Conservation (phyloP, 2,797 vertebrate genomes). For the Poecilia velifera region DNA sequence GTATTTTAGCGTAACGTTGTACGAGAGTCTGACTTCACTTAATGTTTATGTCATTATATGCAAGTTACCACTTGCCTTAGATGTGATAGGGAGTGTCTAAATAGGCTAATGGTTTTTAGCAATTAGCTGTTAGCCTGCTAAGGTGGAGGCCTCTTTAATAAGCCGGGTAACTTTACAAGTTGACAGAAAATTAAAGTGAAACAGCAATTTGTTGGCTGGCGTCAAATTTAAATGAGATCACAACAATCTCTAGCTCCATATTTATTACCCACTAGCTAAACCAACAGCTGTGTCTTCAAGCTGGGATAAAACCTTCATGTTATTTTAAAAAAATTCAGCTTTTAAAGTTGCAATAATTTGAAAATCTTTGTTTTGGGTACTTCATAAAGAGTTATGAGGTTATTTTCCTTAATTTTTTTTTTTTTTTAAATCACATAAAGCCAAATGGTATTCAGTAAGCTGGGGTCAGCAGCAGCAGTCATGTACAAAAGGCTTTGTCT, state of each 20-base stretch:
- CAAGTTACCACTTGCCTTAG: not conserved
- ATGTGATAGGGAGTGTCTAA: too few species aligned
- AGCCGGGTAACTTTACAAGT: constrained; percentile 49
- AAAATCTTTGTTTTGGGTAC: not conserved
- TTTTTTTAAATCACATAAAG: not conserved
- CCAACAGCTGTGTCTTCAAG: not conserved
- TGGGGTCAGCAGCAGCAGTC: constrained; percentile 57
- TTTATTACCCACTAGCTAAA: not conserved
- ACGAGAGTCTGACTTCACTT: fast-evolving
- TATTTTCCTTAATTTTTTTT: not conserved
- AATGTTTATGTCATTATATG: fast-evolving
- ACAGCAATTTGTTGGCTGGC: not conserved
- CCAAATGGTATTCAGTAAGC: constrained; percentile 43
- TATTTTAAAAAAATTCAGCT: not conserved
- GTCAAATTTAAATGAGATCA: not conserved
- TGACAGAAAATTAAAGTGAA: constrained; percentile 27
- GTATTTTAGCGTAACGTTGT: not conserved
- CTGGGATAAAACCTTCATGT: not conserved
- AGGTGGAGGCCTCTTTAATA: constrained; percentile 48
- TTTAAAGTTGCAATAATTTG: not conserved
- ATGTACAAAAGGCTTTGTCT: constrained; percentile 60
- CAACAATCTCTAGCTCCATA: fast-evolving
- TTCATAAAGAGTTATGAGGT: too few species aligned
- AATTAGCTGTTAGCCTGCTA: constrained; percentile 22
- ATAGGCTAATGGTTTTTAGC: not conserved